Evolutionary conservation across 1,140 invertebrate species (phyloP), one percentile per base, ranked within the genome.

Genomic region (Hormaphis cornu): DNA sequence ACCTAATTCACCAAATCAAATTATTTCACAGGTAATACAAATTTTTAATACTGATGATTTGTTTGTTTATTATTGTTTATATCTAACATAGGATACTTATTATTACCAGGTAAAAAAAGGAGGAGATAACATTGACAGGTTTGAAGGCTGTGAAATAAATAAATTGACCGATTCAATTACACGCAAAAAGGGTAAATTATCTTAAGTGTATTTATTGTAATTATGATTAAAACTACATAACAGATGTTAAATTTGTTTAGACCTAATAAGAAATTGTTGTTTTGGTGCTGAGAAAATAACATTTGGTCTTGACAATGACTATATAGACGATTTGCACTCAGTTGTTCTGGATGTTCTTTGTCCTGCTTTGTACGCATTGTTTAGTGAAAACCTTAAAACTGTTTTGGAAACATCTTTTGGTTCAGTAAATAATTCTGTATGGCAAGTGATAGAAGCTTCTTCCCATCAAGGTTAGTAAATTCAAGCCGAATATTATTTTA

Each of bases 401-500:
- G 84, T 82, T 73, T 82, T 93, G 22, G 86, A 89, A 74, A 93
- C 91, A 0, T 85, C 90, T 30, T 94, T 95, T 78, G 92, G 91
- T 37, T 85, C 88, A 28, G 87, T 93, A 35, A 84, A 86, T 59
- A 91, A 94, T 75, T 92, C 90, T 12, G 89, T 92, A 46, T 95
- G 91, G 92, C 88, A 90, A 80, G 84, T 89, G 44, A 86, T 92
- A 8, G 91, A 93, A 80, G 87, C 88, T 42, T 91, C 90, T n/a
- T 87, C 89, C 20, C 89, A 92, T 77, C 88, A 91, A 82, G 89
- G 88, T 82, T 73, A 74, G 50, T 63, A 33, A 9, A 50, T 50
- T 35, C 20, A 48, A 16, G 10, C 26, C 5, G 6, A 20, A 30
- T 53, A 37, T 33, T 42, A 40, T 16, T 40, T 16, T 18, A 35